Evolutionary conservation across 1,140 invertebrate species (phyloP), one percentile per base, ranked within the genome.

Genomic region (Proales similis): DNA sequence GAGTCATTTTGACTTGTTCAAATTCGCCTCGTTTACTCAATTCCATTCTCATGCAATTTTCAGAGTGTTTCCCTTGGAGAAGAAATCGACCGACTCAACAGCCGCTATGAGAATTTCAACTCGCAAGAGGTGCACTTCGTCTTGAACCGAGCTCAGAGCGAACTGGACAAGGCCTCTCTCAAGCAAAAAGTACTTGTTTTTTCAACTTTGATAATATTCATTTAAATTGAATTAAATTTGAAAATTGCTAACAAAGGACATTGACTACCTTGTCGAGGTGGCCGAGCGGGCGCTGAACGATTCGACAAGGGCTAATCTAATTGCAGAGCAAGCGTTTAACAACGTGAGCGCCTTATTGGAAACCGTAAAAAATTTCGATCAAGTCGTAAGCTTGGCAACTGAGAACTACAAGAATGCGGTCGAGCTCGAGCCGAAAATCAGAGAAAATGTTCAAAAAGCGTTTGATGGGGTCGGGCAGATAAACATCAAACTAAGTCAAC

Each of bases 341-440:
- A 57, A 57, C 32, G 51, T 42, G 7, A 20, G 26, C n/a, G 45
- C 27, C 17, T 42, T 57, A 57, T 26, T 57, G 20, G 14, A 42
- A 26, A 57, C 51, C 12, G 17, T 57, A 26, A 7, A 42, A 27
- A 39, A 43, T 29, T 57, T 57, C 45, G 51, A 57, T 42, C 51
- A 57, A 29, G 29, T 57, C n/a, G 45, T 57, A 12, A 14, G 39
- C 2, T 29, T 29, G 27, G 51, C 24, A 4, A 57, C 39, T 42
- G 6, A 57, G 29, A 24, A 57, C 11, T 2, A 42, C 7, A 24
- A 42, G 32, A 7, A 57, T 42, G 51, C 51, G 9, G 51, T 42
- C 27, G 32, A 24, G 17, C 45, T 57, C 6, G 30, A 14, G 45
- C 20, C 33, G 6, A 42, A 39, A 5, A 57, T 29, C 3, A 42